A percentile compares a stretch with the other conserved stretches of the same genome.
phyloP scores from a whole-genome alignment of 2,113 vertebrate species.

The Eulemur rufifrons region DNA sequence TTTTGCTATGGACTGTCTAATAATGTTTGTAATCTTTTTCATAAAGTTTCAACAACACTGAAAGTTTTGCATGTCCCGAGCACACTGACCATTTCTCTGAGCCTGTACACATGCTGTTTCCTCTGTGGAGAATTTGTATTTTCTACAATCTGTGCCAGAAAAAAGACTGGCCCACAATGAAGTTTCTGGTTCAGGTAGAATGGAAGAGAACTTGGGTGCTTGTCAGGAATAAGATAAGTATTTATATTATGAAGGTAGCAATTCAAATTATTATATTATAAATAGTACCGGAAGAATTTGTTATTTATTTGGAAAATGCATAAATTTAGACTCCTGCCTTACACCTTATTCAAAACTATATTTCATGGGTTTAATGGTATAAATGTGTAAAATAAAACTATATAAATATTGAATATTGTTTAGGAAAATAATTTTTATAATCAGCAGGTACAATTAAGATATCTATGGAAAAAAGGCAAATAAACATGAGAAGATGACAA shows the following conservation, averaged over 20 bases:
- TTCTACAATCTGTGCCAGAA: neutral
- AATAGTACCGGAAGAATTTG: neutral
- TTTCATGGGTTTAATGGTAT: neutral
- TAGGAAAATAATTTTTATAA: neutral
- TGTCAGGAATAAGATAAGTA: neutral
- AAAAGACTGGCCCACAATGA: neutral
- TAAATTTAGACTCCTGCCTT: neutral
- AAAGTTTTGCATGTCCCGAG: neutral
- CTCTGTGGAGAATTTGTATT: neutral
- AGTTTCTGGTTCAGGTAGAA: neutral
- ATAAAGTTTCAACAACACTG: neutral
- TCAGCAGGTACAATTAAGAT: neutral
- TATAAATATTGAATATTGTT: neutral
- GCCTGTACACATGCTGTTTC: neutral
- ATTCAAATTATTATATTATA: neutral
- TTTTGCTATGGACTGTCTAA: neutral
- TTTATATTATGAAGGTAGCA: neutral
- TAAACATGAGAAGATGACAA: neutral
- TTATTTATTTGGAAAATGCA: constrained; percentile 11
- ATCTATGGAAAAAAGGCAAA: neutral
- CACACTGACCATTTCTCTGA: neutral
- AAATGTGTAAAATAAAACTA: neutral
- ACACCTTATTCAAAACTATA: neutral
- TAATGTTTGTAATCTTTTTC: neutral
- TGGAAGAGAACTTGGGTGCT: neutral